phyloP scores from a whole-genome alignment of 2,113 vertebrate genomes.

The Trachemys scripta region DNA sequence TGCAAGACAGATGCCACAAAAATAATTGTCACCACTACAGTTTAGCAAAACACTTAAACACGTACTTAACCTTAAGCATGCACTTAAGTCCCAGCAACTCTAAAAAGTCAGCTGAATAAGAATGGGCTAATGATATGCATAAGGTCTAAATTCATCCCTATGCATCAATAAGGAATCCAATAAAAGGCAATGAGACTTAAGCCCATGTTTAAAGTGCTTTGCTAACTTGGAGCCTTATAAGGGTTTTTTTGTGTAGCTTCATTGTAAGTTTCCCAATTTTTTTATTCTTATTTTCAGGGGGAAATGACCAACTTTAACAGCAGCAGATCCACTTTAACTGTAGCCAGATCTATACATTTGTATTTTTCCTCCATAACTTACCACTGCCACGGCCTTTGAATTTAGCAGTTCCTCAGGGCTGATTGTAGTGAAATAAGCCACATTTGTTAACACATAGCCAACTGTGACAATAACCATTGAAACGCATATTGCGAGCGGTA shows the following conservation, averaged over 20 bases:
- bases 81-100: neutral
- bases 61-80: neutral
- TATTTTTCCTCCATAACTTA: constrained; percentile 77
- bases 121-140: fast-evolving
- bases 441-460: constrained; percentile 93
- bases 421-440: constrained; percentile 96
- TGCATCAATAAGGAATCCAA: neutral
- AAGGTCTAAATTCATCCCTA: neutral
- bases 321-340: neutral
- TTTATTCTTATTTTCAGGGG: neutral
- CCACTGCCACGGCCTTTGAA: constrained; percentile 94
- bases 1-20: neutral
- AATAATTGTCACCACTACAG: neutral
- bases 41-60: neutral
- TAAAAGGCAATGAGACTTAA: neutral
- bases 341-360: constrained; percentile 26
- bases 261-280: neutral
- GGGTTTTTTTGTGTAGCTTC: neutral
- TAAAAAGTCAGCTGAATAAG: neutral
- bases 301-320: neutral
- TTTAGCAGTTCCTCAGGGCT: constrained; percentile 89
- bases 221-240: neutral
- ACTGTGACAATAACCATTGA: constrained; percentile 94
- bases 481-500: constrained; percentile 95
- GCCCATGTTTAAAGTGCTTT: neutral